A percentile compares a stretch with the other conserved stretches of the same genome.
Evolutionary conservation across 2,113 vertebrate species (phyloP).

Genomic region (Prinia subflava): DNA sequence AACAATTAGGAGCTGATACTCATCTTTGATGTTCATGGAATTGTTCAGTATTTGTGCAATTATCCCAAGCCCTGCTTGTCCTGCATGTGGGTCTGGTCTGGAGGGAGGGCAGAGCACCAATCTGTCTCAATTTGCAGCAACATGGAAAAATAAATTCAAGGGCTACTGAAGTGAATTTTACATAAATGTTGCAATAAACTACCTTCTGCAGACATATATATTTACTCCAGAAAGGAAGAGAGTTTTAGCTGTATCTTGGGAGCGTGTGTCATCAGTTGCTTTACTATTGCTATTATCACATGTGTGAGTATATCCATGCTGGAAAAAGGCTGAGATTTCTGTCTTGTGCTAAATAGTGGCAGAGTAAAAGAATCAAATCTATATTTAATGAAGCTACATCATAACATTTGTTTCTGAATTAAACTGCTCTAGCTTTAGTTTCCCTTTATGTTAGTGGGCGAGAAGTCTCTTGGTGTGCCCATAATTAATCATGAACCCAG

Average conservation of each 20-base stretch:
- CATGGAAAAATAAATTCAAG: not conserved
- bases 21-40: not conserved
- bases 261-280: not conserved
- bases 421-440: not conserved
- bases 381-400: not conserved
- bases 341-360: not conserved
- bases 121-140: not conserved
- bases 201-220: not conserved
- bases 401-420: not conserved
- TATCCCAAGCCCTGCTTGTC: not conserved
- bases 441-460: accelerated
- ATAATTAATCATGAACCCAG: not conserved
- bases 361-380: not conserved
- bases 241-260: not conserved
- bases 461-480: not conserved
- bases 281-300: not conserved
- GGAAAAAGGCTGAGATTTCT: not conserved
- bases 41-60: not conserved
- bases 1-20: not conserved
- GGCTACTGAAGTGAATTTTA: not conserved
- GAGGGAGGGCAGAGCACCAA: not conserved
- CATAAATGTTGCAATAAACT: not conserved
- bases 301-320: accelerated
- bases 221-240: not conserved
- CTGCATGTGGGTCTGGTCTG: accelerated